Conservation (phyloP, 2,888 invertebrate species). For the Eumacrocentrus americanus region DNA sequence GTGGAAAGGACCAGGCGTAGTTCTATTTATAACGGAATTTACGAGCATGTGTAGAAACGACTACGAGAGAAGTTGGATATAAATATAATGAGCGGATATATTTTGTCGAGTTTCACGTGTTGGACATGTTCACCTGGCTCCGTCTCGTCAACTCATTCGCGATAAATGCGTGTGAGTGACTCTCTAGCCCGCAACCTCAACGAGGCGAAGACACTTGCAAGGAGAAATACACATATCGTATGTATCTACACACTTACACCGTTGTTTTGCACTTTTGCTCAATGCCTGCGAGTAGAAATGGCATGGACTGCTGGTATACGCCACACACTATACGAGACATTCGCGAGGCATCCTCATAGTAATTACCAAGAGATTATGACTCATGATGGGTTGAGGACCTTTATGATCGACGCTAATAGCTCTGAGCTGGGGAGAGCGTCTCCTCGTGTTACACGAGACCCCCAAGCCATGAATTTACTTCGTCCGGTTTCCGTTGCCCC, state of each 20-base stretch:
- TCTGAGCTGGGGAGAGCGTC: constrained; percentile 32
- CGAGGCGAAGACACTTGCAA: no score
- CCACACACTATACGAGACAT: no score
- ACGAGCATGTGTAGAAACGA: constrained; percentile 29
- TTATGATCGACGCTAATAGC: constrained; percentile 51
- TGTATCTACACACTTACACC: constrained; percentile 5
- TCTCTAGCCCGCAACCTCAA: not conserved
- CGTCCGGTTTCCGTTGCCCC: constrained; percentile 11
- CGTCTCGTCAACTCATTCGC: constrained; percentile 38
- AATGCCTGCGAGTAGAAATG: no score
- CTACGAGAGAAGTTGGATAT: constrained; percentile 41
- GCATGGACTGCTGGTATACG: no score
- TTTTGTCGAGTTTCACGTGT: constrained; percentile 44
- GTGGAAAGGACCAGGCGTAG: constrained; percentile 4
- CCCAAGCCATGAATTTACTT: constrained; percentile 12
- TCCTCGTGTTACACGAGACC: constrained; percentile 16
- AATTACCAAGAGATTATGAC: constrained; percentile 48
- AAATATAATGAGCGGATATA: constrained; percentile 47
- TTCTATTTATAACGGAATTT: constrained; percentile 42
- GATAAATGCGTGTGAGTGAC: constrained; percentile 2
- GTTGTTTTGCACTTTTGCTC: not conserved
- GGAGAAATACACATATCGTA: no score
- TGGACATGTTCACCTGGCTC: constrained; percentile 46
- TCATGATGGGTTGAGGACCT: constrained; percentile 54
- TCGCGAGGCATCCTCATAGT: constrained; percentile 29